These are phyloP conservation scores for Cyanoliseus patagonus DNA, from an alignment of 2,113 vertebrate species.

Conservation along the genomic window DNA sequence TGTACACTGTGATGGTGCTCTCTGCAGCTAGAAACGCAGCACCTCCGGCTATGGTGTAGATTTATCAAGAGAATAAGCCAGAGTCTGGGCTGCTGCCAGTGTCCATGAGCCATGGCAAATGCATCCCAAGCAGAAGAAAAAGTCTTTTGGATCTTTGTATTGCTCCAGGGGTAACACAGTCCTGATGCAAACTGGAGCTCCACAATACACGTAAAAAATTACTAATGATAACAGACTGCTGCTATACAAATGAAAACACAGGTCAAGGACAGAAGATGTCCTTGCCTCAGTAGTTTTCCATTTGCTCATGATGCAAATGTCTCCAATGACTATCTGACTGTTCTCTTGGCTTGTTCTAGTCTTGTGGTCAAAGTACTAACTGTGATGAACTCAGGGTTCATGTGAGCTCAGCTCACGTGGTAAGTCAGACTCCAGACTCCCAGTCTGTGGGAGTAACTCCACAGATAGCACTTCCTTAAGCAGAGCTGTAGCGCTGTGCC, in stretches of 20 bases:
- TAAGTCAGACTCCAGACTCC: background rate
- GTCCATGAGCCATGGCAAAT: background rate
- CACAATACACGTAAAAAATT: background rate
- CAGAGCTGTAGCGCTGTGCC: background rate
- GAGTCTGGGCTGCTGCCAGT: background rate
- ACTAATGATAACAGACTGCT: background rate
- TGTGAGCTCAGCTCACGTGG: background rate
- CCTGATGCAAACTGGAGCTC: background rate
- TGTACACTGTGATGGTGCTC: background rate
- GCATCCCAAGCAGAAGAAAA: background rate
- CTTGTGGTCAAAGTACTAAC: background rate
- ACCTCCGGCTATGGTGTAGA: background rate
- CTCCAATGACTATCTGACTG: background rate
- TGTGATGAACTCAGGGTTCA: background rate
- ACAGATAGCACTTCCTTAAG: background rate
- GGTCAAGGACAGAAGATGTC: background rate
- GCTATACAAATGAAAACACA: background rate
- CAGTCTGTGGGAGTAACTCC: background rate
- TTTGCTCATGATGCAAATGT: background rate
- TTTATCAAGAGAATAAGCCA: background rate
- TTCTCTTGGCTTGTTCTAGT: background rate
- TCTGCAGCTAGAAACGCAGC: background rate
- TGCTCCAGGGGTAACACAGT: background rate
- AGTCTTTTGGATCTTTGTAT: background rate
- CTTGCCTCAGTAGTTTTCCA: slow-evolving; percentile 9